Conservation (phyloP, 1,140 invertebrate genomes). For the Drosophila obscura region DNA sequence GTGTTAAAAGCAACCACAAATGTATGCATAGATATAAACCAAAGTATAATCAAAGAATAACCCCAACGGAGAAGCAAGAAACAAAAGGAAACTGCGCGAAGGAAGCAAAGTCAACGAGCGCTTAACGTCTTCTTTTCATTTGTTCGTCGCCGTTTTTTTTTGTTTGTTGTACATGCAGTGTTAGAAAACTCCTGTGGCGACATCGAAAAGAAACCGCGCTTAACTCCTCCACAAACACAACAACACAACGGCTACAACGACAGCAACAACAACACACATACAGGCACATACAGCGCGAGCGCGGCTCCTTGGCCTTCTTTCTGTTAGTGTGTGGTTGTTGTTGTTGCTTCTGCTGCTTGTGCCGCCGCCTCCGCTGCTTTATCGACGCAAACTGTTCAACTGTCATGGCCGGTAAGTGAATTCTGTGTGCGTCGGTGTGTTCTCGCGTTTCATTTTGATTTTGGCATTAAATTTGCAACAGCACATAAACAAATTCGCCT, state of each 20-base stretch:
- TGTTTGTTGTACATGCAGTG: conserved; percentile 3
- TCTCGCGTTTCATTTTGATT: conserved; percentile 23
- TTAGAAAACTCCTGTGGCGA: conserved; percentile 5
- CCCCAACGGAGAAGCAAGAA: conserved; percentile 36
- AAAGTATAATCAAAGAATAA: conserved; percentile 58
- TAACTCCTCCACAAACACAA: conserved; percentile 41
- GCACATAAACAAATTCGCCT: conserved; percentile 48
- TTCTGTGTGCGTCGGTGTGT: conserved; percentile 24
- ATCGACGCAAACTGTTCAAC: conserved; percentile 83
- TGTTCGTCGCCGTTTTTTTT: conserved; percentile 38
- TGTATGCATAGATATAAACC: conserved; percentile 43
- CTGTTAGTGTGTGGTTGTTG: conserved; percentile 53
- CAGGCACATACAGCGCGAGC: conserved; percentile 36
- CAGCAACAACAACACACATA: conserved; percentile 37
- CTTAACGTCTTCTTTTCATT: conserved; percentile 33
- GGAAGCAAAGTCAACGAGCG: conserved; percentile 38
- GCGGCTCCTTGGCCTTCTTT: conserved; percentile 71
- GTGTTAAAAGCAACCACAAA: conserved; percentile 43
- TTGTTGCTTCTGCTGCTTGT: conserved; percentile 53
- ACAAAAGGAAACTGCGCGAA: conserved; percentile 36
- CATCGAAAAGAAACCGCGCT: conserved; percentile 46
- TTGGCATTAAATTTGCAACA: conserved; percentile 45
- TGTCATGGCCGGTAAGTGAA: conserved; percentile 84
- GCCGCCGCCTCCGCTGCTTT: conserved; percentile 31
- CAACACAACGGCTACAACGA: conserved; percentile 38